phyloP scores from a whole-genome alignment of 2,888 invertebrate genomes.

The Andrena praecox region DNA sequence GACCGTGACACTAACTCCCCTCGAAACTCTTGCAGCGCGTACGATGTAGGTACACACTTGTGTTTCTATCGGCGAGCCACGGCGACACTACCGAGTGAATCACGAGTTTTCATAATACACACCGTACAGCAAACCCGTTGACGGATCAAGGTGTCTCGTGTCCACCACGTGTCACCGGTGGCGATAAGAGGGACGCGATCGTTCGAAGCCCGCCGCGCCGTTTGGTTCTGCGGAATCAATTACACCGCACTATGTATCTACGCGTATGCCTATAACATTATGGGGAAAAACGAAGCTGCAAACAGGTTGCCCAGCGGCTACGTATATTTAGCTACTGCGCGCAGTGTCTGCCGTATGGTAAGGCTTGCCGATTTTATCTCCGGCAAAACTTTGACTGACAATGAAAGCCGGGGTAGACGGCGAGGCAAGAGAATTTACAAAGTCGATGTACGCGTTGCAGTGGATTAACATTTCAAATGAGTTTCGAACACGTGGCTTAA shows the following conservation, averaged over 20 bases:
- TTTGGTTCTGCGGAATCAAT: neutral
- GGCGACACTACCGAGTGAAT: too few species aligned
- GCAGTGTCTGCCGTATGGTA: too few species aligned
- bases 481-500: constrained; percentile 1
- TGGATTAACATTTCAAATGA: constrained; percentile 6
- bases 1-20: constrained; percentile 40
- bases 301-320: too few species aligned
- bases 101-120: too few species aligned
- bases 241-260: neutral
- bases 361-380: too few species aligned
- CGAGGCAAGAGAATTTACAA: neutral
- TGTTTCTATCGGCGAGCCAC: too few species aligned
- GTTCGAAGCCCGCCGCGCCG: neutral
- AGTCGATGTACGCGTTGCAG: neutral
- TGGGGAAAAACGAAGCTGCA: too few species aligned
- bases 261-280: neutral
- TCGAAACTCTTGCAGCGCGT: constrained; percentile 19
- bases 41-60: neutral
- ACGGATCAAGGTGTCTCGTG: constrained; percentile 1
- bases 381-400: too few species aligned
- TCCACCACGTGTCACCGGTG: neutral
- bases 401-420: too few species aligned
- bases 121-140: neutral
- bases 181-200: neutral
- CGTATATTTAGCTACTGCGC: too few species aligned